Evolutionary conservation across 1,140 invertebrate genomes (phyloP).

Genomic region (Belonocnema kinseyi): DNA sequence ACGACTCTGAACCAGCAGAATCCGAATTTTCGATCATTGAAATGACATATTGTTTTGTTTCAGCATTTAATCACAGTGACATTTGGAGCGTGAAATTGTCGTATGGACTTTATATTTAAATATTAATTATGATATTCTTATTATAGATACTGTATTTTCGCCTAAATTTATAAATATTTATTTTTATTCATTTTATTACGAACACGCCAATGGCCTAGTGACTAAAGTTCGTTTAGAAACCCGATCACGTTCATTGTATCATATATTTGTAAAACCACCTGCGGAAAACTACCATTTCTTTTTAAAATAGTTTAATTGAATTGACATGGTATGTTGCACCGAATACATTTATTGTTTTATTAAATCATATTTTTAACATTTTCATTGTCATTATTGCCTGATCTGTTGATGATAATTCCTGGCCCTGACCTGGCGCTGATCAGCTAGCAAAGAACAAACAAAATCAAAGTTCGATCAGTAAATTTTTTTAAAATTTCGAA

Average conservation of each 20-base stretch:
- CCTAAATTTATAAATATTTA: not conserved
- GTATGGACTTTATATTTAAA: not conserved
- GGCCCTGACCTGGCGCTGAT: no score
- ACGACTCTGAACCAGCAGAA: constrained; percentile 21
- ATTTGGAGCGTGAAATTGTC: constrained; percentile 1
- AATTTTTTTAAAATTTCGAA: no score
- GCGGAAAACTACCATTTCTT: not conserved
- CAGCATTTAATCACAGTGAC: constrained; percentile 5
- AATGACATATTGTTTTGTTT: not conserved
- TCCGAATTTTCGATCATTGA: constrained; percentile 1
- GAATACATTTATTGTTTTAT: not conserved
- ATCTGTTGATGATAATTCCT: not conserved
- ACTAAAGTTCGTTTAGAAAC: not conserved
- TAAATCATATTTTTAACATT: not conserved
- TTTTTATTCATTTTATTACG: not conserved
- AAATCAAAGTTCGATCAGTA: no score
- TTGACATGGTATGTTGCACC: constrained; percentile 14
- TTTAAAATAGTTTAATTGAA: not conserved
- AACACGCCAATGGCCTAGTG: constrained; percentile 21
- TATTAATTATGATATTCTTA: not conserved
- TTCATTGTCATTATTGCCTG: not conserved
- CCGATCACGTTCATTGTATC: not conserved
- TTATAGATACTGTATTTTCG: not conserved
- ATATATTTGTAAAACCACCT: not conserved
- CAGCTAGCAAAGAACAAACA: no score